Base-by-base conservation (phyloP, 2,888 invertebrate genomes). In the Synanthedon vespiformis region DNA sequence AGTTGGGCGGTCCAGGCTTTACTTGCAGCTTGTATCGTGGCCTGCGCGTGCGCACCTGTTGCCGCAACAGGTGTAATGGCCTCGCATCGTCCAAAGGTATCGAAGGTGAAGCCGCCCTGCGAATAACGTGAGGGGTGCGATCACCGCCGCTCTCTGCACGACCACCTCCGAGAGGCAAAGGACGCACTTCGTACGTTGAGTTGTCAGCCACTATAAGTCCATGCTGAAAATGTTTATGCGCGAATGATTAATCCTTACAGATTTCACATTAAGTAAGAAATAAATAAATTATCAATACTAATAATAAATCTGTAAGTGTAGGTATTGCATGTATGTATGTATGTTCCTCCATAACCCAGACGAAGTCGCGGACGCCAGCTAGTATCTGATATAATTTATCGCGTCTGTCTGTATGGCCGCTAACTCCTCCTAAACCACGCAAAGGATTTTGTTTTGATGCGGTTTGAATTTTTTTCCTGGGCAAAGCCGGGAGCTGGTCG, bases 171-270 rank as follows among this genome's bases (percentile, higher is more conserved):
- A 74, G 61, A 4, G 87, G 81, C 57, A 93, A 65, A 1, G 94
- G 93, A 16, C 90, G 90, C 52, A 94, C 91, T 77, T 93, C 93
- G 56, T 92, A 88, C 0, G 92, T 92, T 1, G 89, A 84, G 65
- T 93, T 91, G 56, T 91, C 89, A 51, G 91, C 77, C 57, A 93
- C 89, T 51, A 94, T 88, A 53, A 93, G 77, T 13, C 93, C 93
- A 60, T 90, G 90, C 92, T 93, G 80, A 27, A 77, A 66, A 48
- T 48, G 10, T 34, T 10, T 10, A 34, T 34, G 34, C 2, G 34
- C 34, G 34, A 34, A 10, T 34, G 34, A 34, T 34, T 34, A 34
- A 10, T 34, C 34, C 10, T 34, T 34, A 34, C 34, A 34, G 5
- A 34, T 34, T 34, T 10, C 2, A 34, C 10, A 34, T 34, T 22